Evolutionary conservation across 2,113 vertebrate genomes (phyloP).

Genomic region (Chlorocebus sabaeus): DNA sequence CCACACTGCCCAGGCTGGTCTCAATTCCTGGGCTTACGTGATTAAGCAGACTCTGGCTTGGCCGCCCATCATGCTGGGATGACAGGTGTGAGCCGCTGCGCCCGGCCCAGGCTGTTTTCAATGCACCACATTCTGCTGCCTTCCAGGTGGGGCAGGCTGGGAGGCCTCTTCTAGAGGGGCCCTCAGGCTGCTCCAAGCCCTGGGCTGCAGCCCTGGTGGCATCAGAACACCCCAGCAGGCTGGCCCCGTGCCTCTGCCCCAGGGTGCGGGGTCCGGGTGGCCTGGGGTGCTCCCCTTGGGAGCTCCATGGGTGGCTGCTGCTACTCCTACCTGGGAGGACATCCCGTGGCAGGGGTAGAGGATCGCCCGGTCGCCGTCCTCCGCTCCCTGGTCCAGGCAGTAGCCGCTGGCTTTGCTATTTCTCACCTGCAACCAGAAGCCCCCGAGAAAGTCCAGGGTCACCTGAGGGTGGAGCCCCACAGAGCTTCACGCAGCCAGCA

Average conservation of each 20-base stretch:
- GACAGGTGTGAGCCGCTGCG: no score
- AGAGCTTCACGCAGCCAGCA: neutral
- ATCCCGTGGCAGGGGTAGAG: slow-evolving; percentile 98
- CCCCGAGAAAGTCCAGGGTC: neutral
- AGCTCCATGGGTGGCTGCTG: rapidly evolving
- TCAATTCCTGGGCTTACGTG: no score
- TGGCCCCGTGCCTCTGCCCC: neutral
- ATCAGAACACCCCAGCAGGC: neutral
- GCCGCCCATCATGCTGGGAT: no score
- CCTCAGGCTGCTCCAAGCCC: neutral
- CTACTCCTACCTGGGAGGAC: slow-evolving; percentile 93
- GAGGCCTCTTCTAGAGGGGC: neutral
- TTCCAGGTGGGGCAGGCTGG: rapidly evolving
- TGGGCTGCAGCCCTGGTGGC: neutral
- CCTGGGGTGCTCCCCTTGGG: neutral
- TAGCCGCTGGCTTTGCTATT: slow-evolving; percentile 98
- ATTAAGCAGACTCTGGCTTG: no score
- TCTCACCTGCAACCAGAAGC: slow-evolving; percentile 86
- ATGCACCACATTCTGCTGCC: neutral
- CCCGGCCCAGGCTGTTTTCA: neutral
- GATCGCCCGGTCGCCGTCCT: slow-evolving; percentile 96
- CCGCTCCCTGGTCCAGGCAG: slow-evolving; percentile 96
- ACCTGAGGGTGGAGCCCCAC: rapidly evolving
- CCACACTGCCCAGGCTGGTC: no score
- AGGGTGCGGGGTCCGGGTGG: neutral